Percentiles rank a stretch among this genome's conserved stretches.
Conservation (phyloP, 1,140 invertebrate genomes). For the Trichonephila clavipes region DNA sequence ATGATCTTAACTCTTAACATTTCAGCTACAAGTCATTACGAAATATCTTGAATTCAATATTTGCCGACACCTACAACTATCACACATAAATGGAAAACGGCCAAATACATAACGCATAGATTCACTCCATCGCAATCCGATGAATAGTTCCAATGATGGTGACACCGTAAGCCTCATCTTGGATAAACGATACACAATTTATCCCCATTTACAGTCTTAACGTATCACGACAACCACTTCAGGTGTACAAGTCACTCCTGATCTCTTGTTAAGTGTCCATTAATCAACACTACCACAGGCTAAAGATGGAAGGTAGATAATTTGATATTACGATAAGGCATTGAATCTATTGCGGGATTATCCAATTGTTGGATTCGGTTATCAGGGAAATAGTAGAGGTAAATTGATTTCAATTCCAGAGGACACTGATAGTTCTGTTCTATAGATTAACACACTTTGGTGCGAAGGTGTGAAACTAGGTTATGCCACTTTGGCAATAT, state of each 20-base stretch:
- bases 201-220: conserved; percentile 32
- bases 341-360: conserved; percentile 53
- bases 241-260: neutral
- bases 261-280: conserved; percentile 48
- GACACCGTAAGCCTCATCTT: neutral
- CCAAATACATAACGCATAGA: neutral
- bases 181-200: conserved; percentile 34
- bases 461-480: neutral
- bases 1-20: neutral
- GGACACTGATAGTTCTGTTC: conserved; percentile 15
- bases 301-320: conserved; percentile 34
- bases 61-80: too few species aligned
- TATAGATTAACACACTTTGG: neutral
- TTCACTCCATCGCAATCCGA: neutral
- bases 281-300: conserved; percentile 43
- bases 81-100: neutral
- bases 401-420: conserved; percentile 29
- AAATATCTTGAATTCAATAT: neutral
- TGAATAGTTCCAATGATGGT: neutral
- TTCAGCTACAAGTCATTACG: neutral
- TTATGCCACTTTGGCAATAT: neutral
- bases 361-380: conserved; percentile 53
- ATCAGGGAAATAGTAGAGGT: conserved; percentile 22
- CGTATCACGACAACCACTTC: neutral
- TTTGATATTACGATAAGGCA: conserved; percentile 37